Conservation (phyloP, 2,797 vertebrate species). For the Adelosebastes latens region DNA sequence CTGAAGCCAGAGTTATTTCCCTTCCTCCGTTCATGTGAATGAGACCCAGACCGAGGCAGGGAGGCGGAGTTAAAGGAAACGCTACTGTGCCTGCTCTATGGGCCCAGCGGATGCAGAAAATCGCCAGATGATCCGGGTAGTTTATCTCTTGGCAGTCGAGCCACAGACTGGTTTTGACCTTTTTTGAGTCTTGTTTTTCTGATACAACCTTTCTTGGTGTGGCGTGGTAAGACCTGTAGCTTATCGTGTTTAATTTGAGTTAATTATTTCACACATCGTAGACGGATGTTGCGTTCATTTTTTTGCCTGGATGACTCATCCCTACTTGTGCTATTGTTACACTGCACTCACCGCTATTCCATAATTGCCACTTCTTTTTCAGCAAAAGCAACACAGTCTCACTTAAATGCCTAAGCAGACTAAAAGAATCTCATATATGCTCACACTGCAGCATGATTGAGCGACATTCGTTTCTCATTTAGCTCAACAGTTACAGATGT, state of each 20-base stretch:
- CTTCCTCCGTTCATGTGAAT: too few relatives aligned
- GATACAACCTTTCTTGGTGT: background rate
- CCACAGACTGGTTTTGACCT: too few relatives aligned
- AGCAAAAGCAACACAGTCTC: background rate
- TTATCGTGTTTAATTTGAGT: background rate
- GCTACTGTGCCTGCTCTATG: too few relatives aligned
- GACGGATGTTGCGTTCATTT: background rate
- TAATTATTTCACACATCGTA: background rate
- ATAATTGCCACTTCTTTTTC: background rate
- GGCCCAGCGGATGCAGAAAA: too few relatives aligned
- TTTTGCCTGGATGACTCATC: background rate
- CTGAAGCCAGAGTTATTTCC: too few relatives aligned
- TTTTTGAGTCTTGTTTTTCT: background rate
- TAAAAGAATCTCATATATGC: conserved; percentile 22
- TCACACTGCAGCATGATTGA: background rate
- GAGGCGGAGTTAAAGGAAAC: too few relatives aligned
- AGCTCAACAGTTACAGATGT: conserved; percentile 1
- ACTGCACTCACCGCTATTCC: background rate
- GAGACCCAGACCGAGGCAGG: too few relatives aligned
- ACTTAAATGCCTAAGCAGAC: background rate
- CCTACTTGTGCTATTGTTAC: background rate
- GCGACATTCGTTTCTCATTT: conserved; percentile 4
- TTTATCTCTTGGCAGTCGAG: too few relatives aligned
- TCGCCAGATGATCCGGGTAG: too few relatives aligned
- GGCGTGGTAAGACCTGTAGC: too few relatives aligned